Percentiles rank a stretch among this genome's conserved stretches.
phyloP scores from a whole-genome alignment of 2,888 invertebrate genomes.

The Allolobophora icterica region DNA sequence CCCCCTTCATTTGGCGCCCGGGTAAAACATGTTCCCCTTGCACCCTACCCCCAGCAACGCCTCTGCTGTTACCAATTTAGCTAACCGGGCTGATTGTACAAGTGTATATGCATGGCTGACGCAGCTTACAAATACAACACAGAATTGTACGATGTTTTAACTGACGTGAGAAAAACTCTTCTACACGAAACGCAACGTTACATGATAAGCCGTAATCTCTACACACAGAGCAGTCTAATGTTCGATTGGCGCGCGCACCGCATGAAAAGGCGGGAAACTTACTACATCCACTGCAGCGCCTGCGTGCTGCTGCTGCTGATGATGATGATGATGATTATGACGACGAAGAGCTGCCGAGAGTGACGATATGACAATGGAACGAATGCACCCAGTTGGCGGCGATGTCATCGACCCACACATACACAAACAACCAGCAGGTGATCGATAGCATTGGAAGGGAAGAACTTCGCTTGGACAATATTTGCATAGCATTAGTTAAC shows the following conservation, averaged over 20 bases:
- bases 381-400: neutral
- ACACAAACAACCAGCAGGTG: neutral
- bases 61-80: no score
- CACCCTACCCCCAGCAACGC: no score
- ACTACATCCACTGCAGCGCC: neutral
- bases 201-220: neutral
- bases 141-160: neutral
- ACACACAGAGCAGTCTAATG: neutral
- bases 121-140: neutral
- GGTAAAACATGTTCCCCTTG: no score
- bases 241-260: neutral
- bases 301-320: neutral
- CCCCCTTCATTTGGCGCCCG: no score
- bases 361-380: neutral
- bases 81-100: no score
- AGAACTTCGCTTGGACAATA: no score
- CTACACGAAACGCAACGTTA: neutral
- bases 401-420: neutral
- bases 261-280: neutral
- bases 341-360: neutral
- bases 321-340: no score
- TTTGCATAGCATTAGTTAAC: no score
- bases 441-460: no score
- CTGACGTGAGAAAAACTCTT: neutral
- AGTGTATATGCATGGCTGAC: neutral